These are phyloP conservation scores for Panagrolaimus sp. DNA, from an alignment of 1,140 invertebrate species.

Conservation along the genomic window DNA sequence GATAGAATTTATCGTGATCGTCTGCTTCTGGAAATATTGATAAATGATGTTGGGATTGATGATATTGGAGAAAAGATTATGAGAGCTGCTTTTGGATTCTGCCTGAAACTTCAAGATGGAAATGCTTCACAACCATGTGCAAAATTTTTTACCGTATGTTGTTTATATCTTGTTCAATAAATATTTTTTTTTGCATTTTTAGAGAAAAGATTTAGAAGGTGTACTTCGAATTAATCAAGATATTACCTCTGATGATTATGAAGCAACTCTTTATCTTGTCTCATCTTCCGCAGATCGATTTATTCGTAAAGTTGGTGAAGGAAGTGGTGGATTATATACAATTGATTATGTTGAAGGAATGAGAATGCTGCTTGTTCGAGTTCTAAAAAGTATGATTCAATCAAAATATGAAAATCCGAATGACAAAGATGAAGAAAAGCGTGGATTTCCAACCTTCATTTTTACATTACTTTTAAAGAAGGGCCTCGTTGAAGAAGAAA, in stretches of 20 bases:
- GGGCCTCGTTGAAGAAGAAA: constrained; percentile 3
- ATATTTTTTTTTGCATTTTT: not conserved
- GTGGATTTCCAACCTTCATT: not conserved
- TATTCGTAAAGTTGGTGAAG: not conserved
- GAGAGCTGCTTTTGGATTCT: constrained; percentile 3
- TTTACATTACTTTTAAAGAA: constrained; percentile 3
- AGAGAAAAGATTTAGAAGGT: constrained; percentile 11
- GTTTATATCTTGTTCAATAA: not conserved
- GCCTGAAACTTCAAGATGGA: constrained; percentile 5
- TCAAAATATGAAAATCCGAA: not conserved
- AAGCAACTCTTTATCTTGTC: not conserved
- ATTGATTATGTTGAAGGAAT: constrained; percentile 9
- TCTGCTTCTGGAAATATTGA: not conserved
- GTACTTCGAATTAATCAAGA: not conserved
- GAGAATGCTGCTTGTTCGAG: not conserved
- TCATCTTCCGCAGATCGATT: not conserved
- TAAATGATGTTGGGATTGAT: constrained; percentile 8
- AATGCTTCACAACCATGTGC: not conserved
- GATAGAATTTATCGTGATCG: constrained; percentile 16
- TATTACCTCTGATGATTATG: not conserved
- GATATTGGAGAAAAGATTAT: constrained; percentile 11
- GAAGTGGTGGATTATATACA: not conserved
- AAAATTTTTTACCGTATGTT: not conserved
- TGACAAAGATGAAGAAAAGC: not conserved
- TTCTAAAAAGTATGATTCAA: constrained; percentile 6